phyloP scores from a whole-genome alignment of 2,113 vertebrate species.

The Cochlearius cochlearius region DNA sequence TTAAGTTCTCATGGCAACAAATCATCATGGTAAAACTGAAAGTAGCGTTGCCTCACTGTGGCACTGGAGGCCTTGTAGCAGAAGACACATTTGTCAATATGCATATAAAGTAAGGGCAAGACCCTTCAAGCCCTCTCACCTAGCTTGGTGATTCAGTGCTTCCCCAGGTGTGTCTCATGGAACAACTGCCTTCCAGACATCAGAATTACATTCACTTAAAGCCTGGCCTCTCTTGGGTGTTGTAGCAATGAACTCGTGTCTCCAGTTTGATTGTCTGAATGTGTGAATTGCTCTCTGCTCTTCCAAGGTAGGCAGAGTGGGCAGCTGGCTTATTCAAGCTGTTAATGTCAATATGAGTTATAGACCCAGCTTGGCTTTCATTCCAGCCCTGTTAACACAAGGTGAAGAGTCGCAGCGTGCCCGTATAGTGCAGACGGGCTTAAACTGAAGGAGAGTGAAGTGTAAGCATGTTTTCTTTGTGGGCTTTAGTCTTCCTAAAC shows the following conservation, averaged over 20 bases:
- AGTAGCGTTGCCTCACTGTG: background rate
- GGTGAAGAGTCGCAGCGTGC: background rate
- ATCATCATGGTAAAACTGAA: background rate
- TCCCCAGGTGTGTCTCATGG: background rate
- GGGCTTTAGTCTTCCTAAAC: background rate
- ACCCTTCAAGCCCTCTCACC: background rate
- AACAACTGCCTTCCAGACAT: background rate
- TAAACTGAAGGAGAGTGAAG: background rate
- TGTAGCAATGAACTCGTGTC: background rate
- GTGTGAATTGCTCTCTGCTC: background rate
- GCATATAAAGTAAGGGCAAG: background rate
- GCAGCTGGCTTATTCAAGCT: background rate
- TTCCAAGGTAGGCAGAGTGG: background rate
- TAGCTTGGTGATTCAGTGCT: background rate
- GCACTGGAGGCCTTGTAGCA: background rate
- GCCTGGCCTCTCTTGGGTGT: background rate
- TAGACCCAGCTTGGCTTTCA: background rate
- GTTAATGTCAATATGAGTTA: background rate
- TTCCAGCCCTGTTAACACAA: background rate
- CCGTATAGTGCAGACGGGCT: background rate
- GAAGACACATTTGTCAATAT: background rate
- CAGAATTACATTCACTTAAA: background rate
- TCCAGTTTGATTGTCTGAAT: background rate
- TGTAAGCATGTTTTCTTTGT: background rate
- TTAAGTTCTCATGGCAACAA: background rate